Percentiles rank a stretch among this genome's conserved stretches.
phyloP scores from a whole-genome alignment of 1,140 invertebrate genomes.

The Micrasema minimum region DNA sequence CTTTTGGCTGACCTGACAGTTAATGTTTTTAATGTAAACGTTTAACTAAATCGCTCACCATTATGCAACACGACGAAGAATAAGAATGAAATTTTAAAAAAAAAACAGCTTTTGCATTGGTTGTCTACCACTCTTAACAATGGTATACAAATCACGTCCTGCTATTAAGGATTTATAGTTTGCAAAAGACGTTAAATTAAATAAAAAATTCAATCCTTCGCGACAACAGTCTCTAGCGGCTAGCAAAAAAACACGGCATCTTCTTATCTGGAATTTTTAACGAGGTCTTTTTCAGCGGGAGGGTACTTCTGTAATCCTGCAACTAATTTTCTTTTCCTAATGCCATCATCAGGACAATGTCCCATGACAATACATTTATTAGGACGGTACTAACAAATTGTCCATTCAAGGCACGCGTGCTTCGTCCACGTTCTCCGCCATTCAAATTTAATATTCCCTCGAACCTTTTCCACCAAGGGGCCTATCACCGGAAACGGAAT shows the following conservation, averaged over 20 bases:
- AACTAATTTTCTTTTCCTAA: constrained; percentile 36
- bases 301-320: constrained; percentile 2
- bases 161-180: background rate
- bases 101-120: too few relatives aligned
- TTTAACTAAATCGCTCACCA: too few relatives aligned
- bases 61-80: too few relatives aligned
- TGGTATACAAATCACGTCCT: too few relatives aligned
- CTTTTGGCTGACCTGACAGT: too few relatives aligned
- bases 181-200: background rate
- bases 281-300: background rate
- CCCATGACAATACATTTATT: constrained; percentile 38
- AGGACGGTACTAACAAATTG: constrained; percentile 36
- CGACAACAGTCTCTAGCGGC: constrained; percentile 2
- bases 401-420: constrained; percentile 31
- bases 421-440: constrained; percentile 41
- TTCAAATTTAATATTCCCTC: constrained; percentile 50
- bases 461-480: constrained; percentile 12
- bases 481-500: constrained; percentile 41
- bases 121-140: too few relatives aligned
- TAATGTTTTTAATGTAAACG: too few relatives aligned
- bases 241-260: background rate
- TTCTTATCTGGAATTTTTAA: constrained; percentile 20
- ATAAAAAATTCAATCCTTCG: background rate
- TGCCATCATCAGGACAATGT: constrained; percentile 32
- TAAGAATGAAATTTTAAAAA: too few relatives aligned